Percentiles rank a stretch among this genome's conserved stretches.
phyloP scores from a whole-genome alignment of 2,888 invertebrate species.

The Germaria angustata region DNA sequence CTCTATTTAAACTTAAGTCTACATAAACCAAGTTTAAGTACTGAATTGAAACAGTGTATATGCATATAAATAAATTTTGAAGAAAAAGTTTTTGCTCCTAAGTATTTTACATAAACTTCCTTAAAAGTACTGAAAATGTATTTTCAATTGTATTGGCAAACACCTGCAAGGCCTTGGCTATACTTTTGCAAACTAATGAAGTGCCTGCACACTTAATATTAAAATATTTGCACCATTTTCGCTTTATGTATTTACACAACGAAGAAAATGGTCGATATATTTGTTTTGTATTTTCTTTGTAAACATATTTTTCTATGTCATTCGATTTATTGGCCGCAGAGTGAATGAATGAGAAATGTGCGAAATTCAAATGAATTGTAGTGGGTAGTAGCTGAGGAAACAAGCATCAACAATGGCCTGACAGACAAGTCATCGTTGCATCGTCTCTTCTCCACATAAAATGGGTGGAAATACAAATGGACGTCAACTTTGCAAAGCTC shows the following conservation, averaged over 20 bases:
- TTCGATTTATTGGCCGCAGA: slow-evolving; percentile 13
- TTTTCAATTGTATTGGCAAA: neutral
- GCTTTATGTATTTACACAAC: neutral
- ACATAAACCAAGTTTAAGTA: too few relatives aligned
- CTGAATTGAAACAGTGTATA: too few relatives aligned
- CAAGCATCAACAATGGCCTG: slow-evolving; percentile 33
- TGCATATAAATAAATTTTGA: too few relatives aligned
- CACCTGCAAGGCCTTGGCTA: neutral
- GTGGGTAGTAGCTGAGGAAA: slow-evolving; percentile 44
- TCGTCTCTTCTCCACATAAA: neutral
- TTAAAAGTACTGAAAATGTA: too few relatives aligned
- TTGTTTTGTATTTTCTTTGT: slow-evolving; percentile 35
- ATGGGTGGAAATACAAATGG: slow-evolving; percentile 4
- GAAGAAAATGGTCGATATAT: neutral
- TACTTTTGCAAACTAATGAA: slow-evolving; percentile 1
- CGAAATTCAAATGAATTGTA: slow-evolving; percentile 53
- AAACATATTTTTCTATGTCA: slow-evolving; percentile 44
- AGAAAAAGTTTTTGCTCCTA: too few relatives aligned
- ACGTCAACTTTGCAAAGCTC: neutral
- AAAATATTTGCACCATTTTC: slow-evolving; percentile 1
- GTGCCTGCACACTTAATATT: neutral
- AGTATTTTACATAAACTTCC: too few relatives aligned
- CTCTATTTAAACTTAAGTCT: too few relatives aligned
- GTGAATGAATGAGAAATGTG: slow-evolving; percentile 23
- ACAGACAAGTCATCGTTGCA: neutral